Base-by-base conservation (phyloP, 2,113 vertebrate species). In the Ivindomyrus marchei region DNA sequence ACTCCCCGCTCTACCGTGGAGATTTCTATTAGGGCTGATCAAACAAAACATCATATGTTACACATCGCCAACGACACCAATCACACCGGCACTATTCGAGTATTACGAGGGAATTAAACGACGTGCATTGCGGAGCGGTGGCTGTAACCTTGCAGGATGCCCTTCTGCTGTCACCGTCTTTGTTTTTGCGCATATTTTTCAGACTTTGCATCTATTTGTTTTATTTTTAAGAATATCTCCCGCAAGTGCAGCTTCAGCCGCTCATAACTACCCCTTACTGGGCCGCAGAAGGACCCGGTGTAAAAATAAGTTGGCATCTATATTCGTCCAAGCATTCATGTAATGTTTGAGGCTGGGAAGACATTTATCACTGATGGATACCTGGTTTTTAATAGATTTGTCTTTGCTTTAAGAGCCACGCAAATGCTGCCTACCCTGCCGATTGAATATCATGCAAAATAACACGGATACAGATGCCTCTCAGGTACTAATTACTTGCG, bases 1-100 rank as follows among this genome's bases (percentile, higher is more conserved):
- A 99, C 97, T 24, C 98, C 98, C 94, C 98, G 95, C 90, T 98
- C 97, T 95, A 99, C 98, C 3, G 98, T 97, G 84, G 98, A 99
- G 95, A 99, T 98, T 95, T 99, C 97, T 92, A 99, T 96, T 36
- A 99, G 94, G 96, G 97, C 98, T 99, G 92, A 91, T 92, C 74
- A 91, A 91, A 94, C 85, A 94, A 93, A 89, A 90, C 91, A 88
- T 92, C 21, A 91, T 88, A 74, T 89, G 42, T 91, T 91, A 91
- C 80, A 89, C 80, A 90, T 88, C 45, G 89, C 87, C 53, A 58
- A 90, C 83, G 27, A 91, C 74, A 42, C 46, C 66, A 84, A 85
- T 11, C 89, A 84, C 89, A 88, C 85, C 80, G 62, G 17, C 24
- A 46, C 46, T 50, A 24, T 39, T 36, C 31, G 15, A 9, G 31